phyloP scores from a whole-genome alignment of 2,113 vertebrate species.

The Falcunculus frontatus region DNA sequence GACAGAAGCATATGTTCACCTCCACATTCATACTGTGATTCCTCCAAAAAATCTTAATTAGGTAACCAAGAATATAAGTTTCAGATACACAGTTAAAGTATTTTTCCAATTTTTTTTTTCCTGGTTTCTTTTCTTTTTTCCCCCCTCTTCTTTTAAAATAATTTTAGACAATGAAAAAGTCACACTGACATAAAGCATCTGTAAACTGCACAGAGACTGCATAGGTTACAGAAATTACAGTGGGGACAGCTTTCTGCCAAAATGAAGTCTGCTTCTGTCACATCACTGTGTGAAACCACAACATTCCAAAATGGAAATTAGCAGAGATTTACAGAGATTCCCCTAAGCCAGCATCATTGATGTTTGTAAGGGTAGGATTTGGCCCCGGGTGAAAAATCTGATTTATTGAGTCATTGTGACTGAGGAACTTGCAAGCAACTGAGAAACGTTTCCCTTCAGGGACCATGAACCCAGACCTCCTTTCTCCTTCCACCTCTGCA shows the following conservation, averaged over 20 bases:
- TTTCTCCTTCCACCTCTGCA: background rate
- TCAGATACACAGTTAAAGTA: background rate
- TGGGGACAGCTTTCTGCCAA: slow-evolving; percentile 9
- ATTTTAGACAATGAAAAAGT: background rate
- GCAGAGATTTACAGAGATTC: slow-evolving; percentile 39
- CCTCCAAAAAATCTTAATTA: background rate
- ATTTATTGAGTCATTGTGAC: slow-evolving; percentile 38
- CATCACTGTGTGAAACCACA: slow-evolving; percentile 22
- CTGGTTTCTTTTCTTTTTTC: accelerated
- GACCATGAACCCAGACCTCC: background rate
- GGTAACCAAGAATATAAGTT: background rate
- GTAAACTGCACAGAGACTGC: background rate
- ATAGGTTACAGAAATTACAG: background rate
- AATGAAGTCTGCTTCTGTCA: slow-evolving; percentile 33
- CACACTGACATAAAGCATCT: background rate
- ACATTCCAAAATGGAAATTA: slow-evolving; percentile 26
- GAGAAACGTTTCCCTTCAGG: background rate
- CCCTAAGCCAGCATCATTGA: background rate
- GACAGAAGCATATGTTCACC: background rate
- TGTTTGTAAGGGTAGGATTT: background rate
- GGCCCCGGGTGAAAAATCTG: slow-evolving; percentile 7
- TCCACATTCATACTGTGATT: background rate
- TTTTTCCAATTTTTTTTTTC: background rate
- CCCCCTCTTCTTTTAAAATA: background rate
- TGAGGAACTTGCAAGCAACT: background rate